Evolutionary conservation across 2,113 vertebrate species (phyloP).

Genomic region (Nerophis ophidion): DNA sequence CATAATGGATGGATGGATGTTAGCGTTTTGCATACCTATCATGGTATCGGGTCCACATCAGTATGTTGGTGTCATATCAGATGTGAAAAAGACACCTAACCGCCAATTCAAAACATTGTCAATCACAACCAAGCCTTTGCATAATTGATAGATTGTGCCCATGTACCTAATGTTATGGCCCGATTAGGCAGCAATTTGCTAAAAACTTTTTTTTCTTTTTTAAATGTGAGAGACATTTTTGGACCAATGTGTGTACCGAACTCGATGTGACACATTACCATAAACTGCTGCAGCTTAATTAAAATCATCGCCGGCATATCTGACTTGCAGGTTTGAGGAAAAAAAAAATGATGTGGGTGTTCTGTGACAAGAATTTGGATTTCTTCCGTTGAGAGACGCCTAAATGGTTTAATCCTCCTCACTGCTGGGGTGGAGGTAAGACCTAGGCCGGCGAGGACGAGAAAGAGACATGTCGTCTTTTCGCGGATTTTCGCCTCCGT

Average conservation of each 20-base stretch:
- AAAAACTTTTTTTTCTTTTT: no score
- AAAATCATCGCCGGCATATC: slow-evolving; percentile 11
- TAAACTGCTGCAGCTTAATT: neutral
- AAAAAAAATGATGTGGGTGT: neutral
- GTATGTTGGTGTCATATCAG: no score
- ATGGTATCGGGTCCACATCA: no score
- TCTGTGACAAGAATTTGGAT: neutral
- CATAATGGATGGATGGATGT: no score
- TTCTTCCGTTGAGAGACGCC: slow-evolving; percentile 4
- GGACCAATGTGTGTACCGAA: slow-evolving; percentile 4
- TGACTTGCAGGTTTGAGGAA: neutral
- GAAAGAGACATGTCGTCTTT: slow-evolving; percentile 35
- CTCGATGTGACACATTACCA: neutral
- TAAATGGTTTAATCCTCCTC: slow-evolving; percentile 1
- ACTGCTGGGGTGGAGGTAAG: slow-evolving; percentile 1
- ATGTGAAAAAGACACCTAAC: no score
- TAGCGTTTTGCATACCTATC: no score
- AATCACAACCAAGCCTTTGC: no score
- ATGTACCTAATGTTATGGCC: no score
- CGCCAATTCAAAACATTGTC: no score
- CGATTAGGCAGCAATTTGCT: no score
- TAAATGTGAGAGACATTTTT: slow-evolving; percentile 3
- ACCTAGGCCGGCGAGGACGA: slow-evolving; percentile 30
- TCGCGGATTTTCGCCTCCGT: slow-evolving; percentile 43
- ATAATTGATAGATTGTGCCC: no score